phyloP scores from a whole-genome alignment of 2,113 vertebrate genomes.

The Macrotis lagotis region DNA sequence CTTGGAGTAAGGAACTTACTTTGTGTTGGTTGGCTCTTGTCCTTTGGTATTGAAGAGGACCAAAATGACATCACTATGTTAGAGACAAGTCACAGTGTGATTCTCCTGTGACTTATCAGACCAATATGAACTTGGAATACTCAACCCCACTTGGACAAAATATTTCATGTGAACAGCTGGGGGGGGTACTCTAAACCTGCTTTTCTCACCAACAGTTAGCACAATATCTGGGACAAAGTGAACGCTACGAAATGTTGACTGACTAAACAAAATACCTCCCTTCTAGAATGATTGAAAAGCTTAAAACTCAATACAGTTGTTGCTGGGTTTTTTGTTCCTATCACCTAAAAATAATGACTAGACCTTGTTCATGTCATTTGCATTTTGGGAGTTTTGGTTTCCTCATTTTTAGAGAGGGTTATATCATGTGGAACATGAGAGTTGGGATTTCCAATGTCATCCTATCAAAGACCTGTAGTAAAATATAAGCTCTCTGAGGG shows the following conservation, averaged over 20 bases:
- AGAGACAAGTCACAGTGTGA: no score
- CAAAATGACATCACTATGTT: no score
- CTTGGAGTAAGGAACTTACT: neutral
- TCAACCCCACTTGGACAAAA: no score
- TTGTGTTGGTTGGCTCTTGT: no score
- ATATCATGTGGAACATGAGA: neutral
- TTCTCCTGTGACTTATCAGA: no score
- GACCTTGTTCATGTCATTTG: neutral
- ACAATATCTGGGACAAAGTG: neutral
- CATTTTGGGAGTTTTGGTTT: neutral
- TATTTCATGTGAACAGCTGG: no score
- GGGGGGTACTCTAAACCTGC: no score
- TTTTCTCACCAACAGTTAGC: neutral
- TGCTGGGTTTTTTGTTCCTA: conserved; percentile 21
- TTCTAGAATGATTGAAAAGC: neutral
- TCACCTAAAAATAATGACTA: conserved; percentile 67
- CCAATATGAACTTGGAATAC: no score
- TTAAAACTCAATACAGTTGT: neutral
- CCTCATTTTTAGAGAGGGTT: neutral
- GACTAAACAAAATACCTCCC: neutral
- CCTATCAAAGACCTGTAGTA: neutral
- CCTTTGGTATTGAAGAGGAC: no score
- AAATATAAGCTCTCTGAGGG: neutral
- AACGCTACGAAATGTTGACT: neutral
- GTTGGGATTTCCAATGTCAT: neutral